Base-by-base conservation (phyloP, 2,113 vertebrate species). In the Egretta garzetta region DNA sequence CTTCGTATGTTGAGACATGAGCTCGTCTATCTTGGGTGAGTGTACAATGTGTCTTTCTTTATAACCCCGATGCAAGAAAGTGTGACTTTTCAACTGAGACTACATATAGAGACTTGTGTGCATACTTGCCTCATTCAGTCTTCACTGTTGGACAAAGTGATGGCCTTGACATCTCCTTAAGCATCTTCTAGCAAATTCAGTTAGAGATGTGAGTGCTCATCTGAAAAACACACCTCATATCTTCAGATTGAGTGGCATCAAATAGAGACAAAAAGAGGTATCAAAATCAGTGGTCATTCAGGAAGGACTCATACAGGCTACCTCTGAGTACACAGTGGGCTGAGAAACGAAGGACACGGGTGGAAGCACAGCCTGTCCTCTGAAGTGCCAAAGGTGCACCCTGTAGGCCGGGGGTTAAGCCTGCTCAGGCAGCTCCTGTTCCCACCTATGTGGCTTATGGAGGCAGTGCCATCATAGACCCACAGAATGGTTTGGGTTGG, bases 251-350 rank as follows among this genome's bases (percentile, higher is more conserved):
- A 3, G 24, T 84, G 76, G 41, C 37, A 53, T 66, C 63, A 50
- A 74, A 55, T 20, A 80, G 60, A 83, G 67, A 66, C 30, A 93
- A 64, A 82, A 47, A 33, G 43, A 70, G 56, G 7, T 6, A 66
- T 45, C 32, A 84, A 62, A 84, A 71, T 22, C 59, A 62, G 24
- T 14, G 28, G 45, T 56, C 23, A 8, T 18, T 76, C 45, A n/a
- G 43, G 62, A 68, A 60, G 47, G n/a, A n/a, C 28, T 37, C 30
- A 19, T 1, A 33, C 10, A 47, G 23, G 77, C 32, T 81, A 23
- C 16, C 22, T 60, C 30, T 28, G 32, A 67, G 66, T 4, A 19
- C 0, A 0, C 24, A 18, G 0, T 8, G 43, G n/a, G n/a, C n/a
- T n/a, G n/a, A n/a, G 23, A 75, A 80, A 58, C 2, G 39, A 72